Evolutionary conservation across 2,797 vertebrate species (phyloP), one percentile per base, ranked within the genome.

Genomic region (Zalophus californianus): DNA sequence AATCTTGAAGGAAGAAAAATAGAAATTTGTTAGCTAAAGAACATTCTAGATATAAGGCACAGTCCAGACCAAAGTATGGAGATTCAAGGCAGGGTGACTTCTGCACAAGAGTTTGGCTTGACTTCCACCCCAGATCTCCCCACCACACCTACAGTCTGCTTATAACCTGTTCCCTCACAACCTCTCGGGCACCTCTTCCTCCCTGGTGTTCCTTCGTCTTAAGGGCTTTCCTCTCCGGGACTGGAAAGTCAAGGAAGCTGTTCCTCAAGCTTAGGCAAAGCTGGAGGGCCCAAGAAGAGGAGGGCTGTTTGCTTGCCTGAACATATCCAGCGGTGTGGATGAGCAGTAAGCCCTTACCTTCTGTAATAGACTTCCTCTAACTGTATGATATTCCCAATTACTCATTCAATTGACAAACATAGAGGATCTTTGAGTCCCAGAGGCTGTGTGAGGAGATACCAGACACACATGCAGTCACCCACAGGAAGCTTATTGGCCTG

Each of bases 241-340:
- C 80, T 80, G 18, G 27, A 15, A 87, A 48, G 21, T 68, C 50
- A 85, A 91, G 38, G 32, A 87, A 88, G 86, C 16, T 7, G 60
- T 70, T 91, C 72, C 12, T 66, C 29, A 41, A 32, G 54, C 13
- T 2, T 64, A 7, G 13, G 27, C 48, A 14, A 32, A 79, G n/a
- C 16, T 50, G 18, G 21, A 21, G 21, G 21, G 14, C 25, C 92
- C 83, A 21, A 44, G n/a, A 62, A 66, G 50, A 35, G 50, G 52
- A 54, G n/a, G 32, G 25, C 20, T 4, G 0, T 25, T 54, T 23
- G 35, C 29, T 75, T 66, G 3, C 3, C 29, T 11, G 38, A 50
- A 25, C 0, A 3, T 3, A 2, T 14, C n/a, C 44, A 15, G 0
- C 1, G 11, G n/a, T 1, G 9, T 1, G 4, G 23, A 38, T 4